Evolutionary conservation across 1,140 invertebrate genomes (phyloP), one percentile per base, ranked within the genome.

Genomic region (Telenomus remus): DNA sequence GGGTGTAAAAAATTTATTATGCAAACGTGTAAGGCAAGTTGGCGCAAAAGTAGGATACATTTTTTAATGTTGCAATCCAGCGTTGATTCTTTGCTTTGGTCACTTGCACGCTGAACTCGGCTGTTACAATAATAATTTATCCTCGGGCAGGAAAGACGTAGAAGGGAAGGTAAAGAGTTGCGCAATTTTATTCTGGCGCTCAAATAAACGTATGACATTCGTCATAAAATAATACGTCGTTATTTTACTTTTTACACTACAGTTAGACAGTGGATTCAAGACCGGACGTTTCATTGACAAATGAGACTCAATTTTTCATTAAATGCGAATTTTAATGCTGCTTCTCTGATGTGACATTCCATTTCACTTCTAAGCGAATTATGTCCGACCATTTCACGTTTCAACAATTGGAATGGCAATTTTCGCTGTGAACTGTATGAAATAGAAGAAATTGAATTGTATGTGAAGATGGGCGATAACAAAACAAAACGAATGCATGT

Each of bases 271-370:
- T 65, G 53, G 61, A 48, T 60, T 65, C 55, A 39, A 11, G 5
- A 27, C 48, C 51, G 55, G 55, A 65, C 61, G 44, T 65, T 73
- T 65, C 69, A 73, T 65, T 65, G 69, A 73, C 69, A 65, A 73
- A 73, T 73, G 69, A 48, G 54, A 65, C 51, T 42, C 69, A 64
- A 64, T 64, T 72, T 72, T 72, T 64, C 59, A 51, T 72, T 72
- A 64, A 57, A 72, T 72, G 57, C 57, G 60, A 72, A 64, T 64
- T 72, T 72, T 72, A 72, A 72, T 72, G 60, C 42, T 59, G 10
- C 53, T 56, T 27, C n/a, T 60, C 42, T 60, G 60, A 65, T 37
- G 60, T 54, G 59, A 63, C 59, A 33, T 63, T 65, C 43, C 69
- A 60, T 65, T 73, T 73, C 49, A 33, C 15, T 65, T 49, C 55